Percentiles rank a stretch among this genome's conserved stretches.
Evolutionary conservation across 1,140 invertebrate genomes (phyloP).

Genomic region (Lerema accius): DNA sequence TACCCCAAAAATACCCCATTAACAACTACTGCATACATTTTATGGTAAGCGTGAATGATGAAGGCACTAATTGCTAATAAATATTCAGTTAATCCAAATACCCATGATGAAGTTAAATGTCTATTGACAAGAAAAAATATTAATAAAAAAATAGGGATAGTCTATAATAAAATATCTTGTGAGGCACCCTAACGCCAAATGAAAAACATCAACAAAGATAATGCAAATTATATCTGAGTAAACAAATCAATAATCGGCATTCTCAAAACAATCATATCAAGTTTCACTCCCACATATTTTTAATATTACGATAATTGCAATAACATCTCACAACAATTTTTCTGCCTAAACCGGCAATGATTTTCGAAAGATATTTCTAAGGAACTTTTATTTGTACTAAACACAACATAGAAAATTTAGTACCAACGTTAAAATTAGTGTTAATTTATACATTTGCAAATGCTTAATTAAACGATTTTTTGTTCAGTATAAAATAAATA

Average conservation of each 20-base stretch:
- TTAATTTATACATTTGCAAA: neutral
- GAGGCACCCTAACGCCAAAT: neutral
- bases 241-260: neutral
- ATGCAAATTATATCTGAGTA: neutral
- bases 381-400: constrained; percentile 29
- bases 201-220: neutral
- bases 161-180: no score
- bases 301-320: neutral
- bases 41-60: no score
- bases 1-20: no score
- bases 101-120: neutral
- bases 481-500: constrained; percentile 3
- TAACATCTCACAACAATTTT: constrained; percentile 20
- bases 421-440: constrained; percentile 4
- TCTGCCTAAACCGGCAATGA: constrained; percentile 4
- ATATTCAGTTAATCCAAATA: constrained; percentile 3
- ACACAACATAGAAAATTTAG: constrained; percentile 18
- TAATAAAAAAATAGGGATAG: neutral
- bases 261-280: constrained; percentile 1
- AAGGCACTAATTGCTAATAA: no score
- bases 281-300: neutral
- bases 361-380: constrained; percentile 12
- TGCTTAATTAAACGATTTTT: neutral
- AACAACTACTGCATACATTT: no score
- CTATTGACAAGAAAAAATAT: constrained; percentile 1